Evolutionary conservation across 37 sponge, comb jelly and placozoan genomes (phyloP).

Genomic region (Hexactinellida sp.): DNA sequence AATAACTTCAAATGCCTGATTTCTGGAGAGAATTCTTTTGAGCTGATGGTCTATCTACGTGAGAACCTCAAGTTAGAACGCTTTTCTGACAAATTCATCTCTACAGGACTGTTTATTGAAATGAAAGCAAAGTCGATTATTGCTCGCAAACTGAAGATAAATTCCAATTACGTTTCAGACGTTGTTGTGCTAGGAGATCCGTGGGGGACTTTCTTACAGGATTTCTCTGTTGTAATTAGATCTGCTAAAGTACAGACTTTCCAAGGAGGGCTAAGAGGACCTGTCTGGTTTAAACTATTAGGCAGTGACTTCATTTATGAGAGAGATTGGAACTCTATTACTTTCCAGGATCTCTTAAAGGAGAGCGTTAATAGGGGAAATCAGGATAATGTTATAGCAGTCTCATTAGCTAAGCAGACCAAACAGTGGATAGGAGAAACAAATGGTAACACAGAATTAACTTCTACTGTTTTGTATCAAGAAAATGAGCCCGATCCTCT

Average conservation of each 20-base stretch:
- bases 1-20: constrained; percentile 1
- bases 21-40: neutral
- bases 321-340: neutral
- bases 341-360: neutral
- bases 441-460: neutral
- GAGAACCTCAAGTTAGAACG: neutral
- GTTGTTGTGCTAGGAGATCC: neutral
- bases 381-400: neutral
- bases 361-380: neutral
- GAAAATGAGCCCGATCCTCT: neutral
- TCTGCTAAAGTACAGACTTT: neutral
- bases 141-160: neutral
- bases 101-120: neutral
- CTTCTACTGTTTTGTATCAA: constrained; percentile 1
- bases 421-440: neutral
- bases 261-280: constrained; percentile 1
- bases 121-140: neutral
- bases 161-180: neutral
- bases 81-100: neutral
- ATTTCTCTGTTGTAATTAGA: neutral
- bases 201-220: neutral
- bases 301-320: neutral
- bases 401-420: neutral
- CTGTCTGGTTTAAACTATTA: neutral
- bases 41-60: neutral